phyloP scores from a whole-genome alignment of 2,113 vertebrate genomes.

The Chaetodon auriga region DNA sequence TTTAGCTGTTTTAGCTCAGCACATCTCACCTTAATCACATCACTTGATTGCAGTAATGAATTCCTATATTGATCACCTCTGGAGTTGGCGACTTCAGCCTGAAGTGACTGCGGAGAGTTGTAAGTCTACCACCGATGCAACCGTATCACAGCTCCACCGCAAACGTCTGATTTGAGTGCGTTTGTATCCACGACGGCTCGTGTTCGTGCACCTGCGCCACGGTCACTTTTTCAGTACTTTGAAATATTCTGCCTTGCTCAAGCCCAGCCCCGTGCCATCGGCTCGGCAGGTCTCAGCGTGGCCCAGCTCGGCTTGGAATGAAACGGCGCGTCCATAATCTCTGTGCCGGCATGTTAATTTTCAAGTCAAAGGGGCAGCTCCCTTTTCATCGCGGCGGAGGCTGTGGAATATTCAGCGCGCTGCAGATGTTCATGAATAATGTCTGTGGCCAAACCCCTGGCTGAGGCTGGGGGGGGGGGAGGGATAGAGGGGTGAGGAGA shows the following conservation, averaged over 20 bases:
- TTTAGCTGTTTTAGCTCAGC: not conserved
- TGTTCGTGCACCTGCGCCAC: conserved; percentile 37
- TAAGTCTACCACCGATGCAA: not conserved
- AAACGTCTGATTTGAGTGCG: conserved; percentile 12
- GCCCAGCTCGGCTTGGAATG: conserved; percentile 71
- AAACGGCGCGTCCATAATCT: conserved; percentile 84
- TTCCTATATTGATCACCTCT: not conserved
- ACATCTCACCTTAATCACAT: not conserved
- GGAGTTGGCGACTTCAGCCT: conserved; percentile 11
- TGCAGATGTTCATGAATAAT: conserved; percentile 99
- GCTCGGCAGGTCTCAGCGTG: conserved; percentile 60
- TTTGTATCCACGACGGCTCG: conserved; percentile 10
- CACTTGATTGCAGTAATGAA: not conserved
- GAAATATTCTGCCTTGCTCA: conserved; percentile 60
- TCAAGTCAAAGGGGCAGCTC: conserved; percentile 90
- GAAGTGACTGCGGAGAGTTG: conserved; percentile 11
- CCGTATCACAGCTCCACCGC: not conserved
- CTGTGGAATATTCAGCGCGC: conserved; percentile 92
- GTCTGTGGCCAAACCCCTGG: conserved; percentile 96
- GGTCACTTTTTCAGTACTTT: conserved; percentile 38
- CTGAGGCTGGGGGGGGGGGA: conserved; percentile 84
- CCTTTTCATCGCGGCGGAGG: conserved; percentile 88
- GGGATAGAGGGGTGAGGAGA: conserved; percentile 76
- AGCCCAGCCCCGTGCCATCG: conserved; percentile 44
- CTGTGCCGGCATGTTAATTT: conserved; percentile 92